Evolutionary conservation across 2,888 invertebrate genomes (phyloP).

Genomic region (Eledona agricola): DNA sequence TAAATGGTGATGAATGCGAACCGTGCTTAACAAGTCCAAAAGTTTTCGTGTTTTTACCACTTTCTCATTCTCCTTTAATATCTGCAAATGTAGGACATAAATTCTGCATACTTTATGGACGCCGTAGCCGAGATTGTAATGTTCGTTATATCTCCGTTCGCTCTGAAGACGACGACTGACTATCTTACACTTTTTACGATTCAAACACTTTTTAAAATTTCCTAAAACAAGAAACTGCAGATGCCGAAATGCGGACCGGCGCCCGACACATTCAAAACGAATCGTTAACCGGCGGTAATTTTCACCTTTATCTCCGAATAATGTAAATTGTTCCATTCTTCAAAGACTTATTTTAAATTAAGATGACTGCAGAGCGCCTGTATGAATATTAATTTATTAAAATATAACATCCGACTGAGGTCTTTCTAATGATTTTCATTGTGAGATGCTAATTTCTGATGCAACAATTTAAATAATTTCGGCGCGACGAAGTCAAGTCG

Average conservation of each 20-base stretch:
- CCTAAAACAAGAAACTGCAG: not conserved
- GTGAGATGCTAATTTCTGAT: slow-evolving; percentile 30
- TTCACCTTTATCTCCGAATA: slow-evolving; percentile 33
- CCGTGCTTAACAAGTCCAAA: slow-evolving; percentile 55
- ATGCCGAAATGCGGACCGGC: slow-evolving; percentile 5
- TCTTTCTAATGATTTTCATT: slow-evolving; percentile 35
- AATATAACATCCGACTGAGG: slow-evolving; percentile 35
- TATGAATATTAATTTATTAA: slow-evolving; percentile 43
- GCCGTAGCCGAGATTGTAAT: slow-evolving; percentile 48
- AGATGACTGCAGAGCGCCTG: slow-evolving; percentile 37
- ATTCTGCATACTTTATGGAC: slow-evolving; percentile 51
- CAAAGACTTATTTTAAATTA: slow-evolving; percentile 40
- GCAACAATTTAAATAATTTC: slow-evolving; percentile 30
- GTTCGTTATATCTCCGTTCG: slow-evolving; percentile 33
- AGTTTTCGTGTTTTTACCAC: slow-evolving; percentile 56
- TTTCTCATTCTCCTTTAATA: slow-evolving; percentile 56
- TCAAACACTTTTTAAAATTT: slow-evolving; percentile 14
- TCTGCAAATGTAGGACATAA: slow-evolving; percentile 59
- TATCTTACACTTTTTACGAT: slow-evolving; percentile 27
- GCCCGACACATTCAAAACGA: slow-evolving; percentile 15
- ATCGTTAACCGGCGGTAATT: slow-evolving; percentile 34
- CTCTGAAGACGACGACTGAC: slow-evolving; percentile 15
- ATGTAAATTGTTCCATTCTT: slow-evolving; percentile 39
- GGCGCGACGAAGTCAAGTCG: too few species aligned
- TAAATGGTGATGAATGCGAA: slow-evolving; percentile 56